phyloP scores from a whole-genome alignment of 2,797 vertebrate genomes.

The Clarias platycephalus region DNA sequence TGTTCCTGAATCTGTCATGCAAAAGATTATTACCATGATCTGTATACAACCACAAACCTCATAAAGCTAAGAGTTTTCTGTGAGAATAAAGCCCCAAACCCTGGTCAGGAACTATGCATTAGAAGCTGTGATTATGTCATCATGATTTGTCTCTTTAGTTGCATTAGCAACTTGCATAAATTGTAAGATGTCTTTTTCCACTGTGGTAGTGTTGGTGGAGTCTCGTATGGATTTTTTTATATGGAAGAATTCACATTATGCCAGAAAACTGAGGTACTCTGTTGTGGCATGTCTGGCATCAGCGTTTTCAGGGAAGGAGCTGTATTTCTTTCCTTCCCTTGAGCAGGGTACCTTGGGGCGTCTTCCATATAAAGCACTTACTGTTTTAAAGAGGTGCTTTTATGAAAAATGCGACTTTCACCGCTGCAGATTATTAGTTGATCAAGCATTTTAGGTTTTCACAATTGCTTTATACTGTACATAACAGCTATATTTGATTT shows the following conservation, averaged over 20 bases:
- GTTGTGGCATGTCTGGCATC: conserved; percentile 50
- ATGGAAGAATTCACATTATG: conserved; percentile 50
- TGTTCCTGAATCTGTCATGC: not conserved
- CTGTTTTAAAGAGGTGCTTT: not conserved
- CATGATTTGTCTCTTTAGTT: conserved; percentile 13
- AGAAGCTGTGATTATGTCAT: conserved; percentile 18
- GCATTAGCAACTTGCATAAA: conserved; percentile 16
- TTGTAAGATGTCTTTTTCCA: conserved; percentile 50
- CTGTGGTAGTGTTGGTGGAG: conserved; percentile 44
- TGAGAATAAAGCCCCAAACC: not conserved
- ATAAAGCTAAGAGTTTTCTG: conserved; percentile 23
- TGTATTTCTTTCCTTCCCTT: conserved; percentile 44
- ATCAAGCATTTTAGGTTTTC: not conserved
- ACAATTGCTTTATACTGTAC: not conserved
- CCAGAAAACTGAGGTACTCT: conserved; percentile 45
- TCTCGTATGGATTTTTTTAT: conserved; percentile 49
- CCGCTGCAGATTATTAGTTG: not conserved
- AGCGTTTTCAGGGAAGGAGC: conserved; percentile 30
- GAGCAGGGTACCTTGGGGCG: conserved; percentile 35
- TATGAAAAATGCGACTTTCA: not conserved
- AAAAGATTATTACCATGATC: conserved; percentile 37
- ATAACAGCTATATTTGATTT: not conserved
- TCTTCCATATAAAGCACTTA: conserved; percentile 13
- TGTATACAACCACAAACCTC: conserved; percentile 38
- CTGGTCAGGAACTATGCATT: conserved; percentile 4